Base-by-base conservation (phyloP, 2,797 vertebrate species). In the Yasuhikotakia modesta region DNA sequence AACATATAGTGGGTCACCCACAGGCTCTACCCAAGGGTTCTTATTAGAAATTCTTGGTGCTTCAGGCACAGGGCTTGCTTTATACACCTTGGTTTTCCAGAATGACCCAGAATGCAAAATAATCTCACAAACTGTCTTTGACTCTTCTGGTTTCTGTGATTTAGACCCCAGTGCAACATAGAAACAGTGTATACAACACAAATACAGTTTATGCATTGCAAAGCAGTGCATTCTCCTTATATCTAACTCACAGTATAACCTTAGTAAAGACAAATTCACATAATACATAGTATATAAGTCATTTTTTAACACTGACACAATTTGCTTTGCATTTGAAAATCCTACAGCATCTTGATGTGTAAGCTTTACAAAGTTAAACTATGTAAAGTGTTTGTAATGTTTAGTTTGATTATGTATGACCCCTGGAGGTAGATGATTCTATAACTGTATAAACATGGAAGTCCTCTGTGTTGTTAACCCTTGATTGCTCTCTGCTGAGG, bases 381-480 rank as follows among this genome's bases (percentile, higher is more conserved):
- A 82, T 88, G 61, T 87, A 87, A 87, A 80, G 48, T 11, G 35
- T 69, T 22, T 58, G 82, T 85, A 87, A 90, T 90, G 91, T 89
- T 87, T 85, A 83, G 86, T 91, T 93, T 88, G 90, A 92, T 94
- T 90, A 91, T 90, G 89, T 92, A 94, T 94, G 94, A 93, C 96
- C 96, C 94, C 94, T 94, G 94, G 96, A 99, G 96, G 97, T 98
- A 99, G 96, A 95, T 97, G 94, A 95, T 91, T 93, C 94, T 94
- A 94, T 96, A 94, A 91, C 79, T 83, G 79, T 85, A 82, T 94
- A 95, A 95, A 95, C 91, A 90, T 92, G 91, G 95, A 95, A 97
- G 95, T 96, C 94, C 95, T 95, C 95, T 94, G 93, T 95, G 94
- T 88, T 92, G 92, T 90, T 95, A 93, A 94, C 94, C 93, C 93